Base-by-base conservation (phyloP, 2,113 vertebrate species). In the Vicugna pacos region DNA sequence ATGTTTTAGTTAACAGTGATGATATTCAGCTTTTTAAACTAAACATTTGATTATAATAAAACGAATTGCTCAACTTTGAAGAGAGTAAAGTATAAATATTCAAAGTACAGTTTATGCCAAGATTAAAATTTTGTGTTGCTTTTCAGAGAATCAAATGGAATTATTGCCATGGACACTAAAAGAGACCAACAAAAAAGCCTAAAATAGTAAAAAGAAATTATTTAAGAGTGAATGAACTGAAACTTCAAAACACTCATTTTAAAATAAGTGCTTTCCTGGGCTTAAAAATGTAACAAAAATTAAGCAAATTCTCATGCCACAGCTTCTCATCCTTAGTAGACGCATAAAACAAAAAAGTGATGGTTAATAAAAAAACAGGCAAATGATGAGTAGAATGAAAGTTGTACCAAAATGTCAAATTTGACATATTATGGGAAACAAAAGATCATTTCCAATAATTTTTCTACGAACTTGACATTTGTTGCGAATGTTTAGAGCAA, bases 21-120 rank as follows among this genome's bases (percentile, higher is more conserved):
- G 4, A 70, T 70, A 87, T 93, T 70, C 62, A 84, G 42, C 16
- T 77, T 97, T 95, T 91, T n/a, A 58, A 32, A 70, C 13, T 75
- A 70, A 65, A n/a, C 9, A 38, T 12, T 35, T 77, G 56, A 32
- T 64, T 70, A 28, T 38, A 95, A 62, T 28, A 64, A 58, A 89
- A 22, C n/a, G 22, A 1, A 32, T 70, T 76, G 46, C 0, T 92
- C 87, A 9, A 6, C 56, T 54, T 16, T 52, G 2, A 1, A 75
- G 15, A 50, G 72, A 83, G 6, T 50, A 0, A 0, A 79, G 30
- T 58, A 0, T 62, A 2, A 2, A 84, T 79, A 28, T 22, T 85
- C 16, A 95, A 64, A 26, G 26, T 54, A 32, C 0, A 65, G 19
- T 9, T 91, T 46, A 86, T 50, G 4, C 0, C 73, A 90, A 67